A percentile compares a stretch with the other conserved stretches of the same genome.
phyloP scores from a whole-genome alignment of 1,140 invertebrate genomes.

The Eumeta japonica region DNA sequence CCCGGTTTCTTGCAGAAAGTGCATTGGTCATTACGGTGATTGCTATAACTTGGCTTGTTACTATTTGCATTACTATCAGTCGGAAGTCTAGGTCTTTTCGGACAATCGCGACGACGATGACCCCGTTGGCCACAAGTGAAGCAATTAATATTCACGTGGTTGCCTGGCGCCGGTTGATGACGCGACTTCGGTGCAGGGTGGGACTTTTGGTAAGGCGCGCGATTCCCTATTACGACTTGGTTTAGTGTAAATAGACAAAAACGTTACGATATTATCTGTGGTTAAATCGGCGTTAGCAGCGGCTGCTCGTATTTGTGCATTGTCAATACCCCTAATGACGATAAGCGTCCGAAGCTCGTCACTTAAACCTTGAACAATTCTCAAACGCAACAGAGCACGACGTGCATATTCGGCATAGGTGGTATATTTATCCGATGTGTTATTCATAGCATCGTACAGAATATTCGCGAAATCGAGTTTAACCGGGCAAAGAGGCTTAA shows the following conservation, averaged over 20 bases:
- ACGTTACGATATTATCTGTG: conserved; percentile 5
- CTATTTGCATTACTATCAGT: too few relatives aligned
- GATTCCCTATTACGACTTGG: background rate
- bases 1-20: conserved; percentile 6
- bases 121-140: background rate
- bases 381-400: conserved; percentile 8
- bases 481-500: conserved; percentile 11
- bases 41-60: too few relatives aligned
- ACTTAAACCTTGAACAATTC: conserved; percentile 11
- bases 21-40: too few relatives aligned
- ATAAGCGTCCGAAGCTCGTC: conserved; percentile 9
- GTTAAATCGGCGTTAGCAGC: conserved; percentile 6
- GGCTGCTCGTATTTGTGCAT: conserved; percentile 7
- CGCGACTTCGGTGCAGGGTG: background rate
- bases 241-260: conserved; percentile 6
- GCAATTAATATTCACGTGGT: background rate
- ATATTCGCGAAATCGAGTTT: conserved; percentile 12
- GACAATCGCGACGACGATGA: background rate
- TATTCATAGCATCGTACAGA: conserved; percentile 11
- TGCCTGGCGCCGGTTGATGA: background rate
- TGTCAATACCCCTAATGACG: conserved; percentile 8
- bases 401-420: conserved; percentile 15
- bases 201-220: background rate
- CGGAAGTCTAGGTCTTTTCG: conserved; percentile 1
- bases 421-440: conserved; percentile 11